Percentiles rank a stretch among this genome's conserved stretches.
These are phyloP conservation scores for Sander lucioperca DNA, from an alignment of 2,113 vertebrate species.

Conservation along the genomic window DNA sequence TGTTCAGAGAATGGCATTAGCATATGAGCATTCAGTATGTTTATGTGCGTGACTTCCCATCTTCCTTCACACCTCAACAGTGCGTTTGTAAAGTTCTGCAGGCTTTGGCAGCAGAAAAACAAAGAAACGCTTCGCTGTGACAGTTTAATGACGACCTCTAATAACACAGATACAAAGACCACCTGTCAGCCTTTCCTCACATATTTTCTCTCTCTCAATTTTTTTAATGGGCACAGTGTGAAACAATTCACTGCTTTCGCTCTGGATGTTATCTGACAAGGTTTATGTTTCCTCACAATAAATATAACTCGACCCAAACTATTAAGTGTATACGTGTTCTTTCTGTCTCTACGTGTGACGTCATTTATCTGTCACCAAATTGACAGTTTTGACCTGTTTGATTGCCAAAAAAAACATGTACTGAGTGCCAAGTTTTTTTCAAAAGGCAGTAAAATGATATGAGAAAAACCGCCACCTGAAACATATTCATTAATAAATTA, in stretches of 20 bases:
- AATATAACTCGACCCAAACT: neutral
- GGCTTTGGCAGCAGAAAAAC: constrained; percentile 19
- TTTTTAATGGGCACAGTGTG: neutral
- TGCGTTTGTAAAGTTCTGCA: neutral
- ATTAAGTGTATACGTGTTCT: neutral
- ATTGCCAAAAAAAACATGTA: neutral
- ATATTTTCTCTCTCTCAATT: neutral
- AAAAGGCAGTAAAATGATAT: neutral
- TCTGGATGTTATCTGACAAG: neutral
- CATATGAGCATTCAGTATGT: neutral
- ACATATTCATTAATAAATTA: neutral
- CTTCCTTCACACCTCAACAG: neutral
- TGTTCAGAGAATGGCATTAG: neutral
- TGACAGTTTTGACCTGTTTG: neutral
- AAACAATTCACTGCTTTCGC: neutral
- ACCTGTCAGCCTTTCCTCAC: constrained; percentile 9
- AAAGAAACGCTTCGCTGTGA: constrained; percentile 6
- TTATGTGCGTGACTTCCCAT: neutral
- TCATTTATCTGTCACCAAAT: neutral
- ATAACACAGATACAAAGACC: constrained; percentile 13
- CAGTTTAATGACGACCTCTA: constrained; percentile 34
- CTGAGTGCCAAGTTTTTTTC: neutral
- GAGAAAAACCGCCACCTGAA: neutral
- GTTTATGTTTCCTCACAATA: neutral
- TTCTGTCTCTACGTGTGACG: neutral